A percentile compares a stretch with the other conserved stretches of the same genome.
Conservation (phyloP, 2,113 vertebrate genomes). For the Terrapene triunguis region DNA sequence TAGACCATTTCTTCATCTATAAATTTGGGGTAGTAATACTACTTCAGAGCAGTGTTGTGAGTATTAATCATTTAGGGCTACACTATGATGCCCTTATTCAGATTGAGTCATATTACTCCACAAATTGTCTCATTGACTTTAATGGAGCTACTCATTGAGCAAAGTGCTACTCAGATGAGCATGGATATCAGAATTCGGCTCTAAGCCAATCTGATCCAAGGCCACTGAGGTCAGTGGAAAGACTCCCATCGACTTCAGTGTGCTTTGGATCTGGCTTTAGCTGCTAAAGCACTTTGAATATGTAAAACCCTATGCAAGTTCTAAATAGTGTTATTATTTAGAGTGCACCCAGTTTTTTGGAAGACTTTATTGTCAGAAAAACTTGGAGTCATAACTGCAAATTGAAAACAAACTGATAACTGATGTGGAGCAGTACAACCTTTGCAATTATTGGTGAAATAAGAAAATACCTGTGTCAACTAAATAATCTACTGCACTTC, state of each 20-base stretch:
- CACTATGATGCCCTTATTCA: background rate
- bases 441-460: background rate
- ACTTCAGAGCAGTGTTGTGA: background rate
- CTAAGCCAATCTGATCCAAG: background rate
- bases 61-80: background rate
- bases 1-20: background rate
- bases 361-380: background rate
- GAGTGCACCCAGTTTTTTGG: fast-evolving
- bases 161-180: background rate
- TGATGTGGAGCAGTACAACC: background rate
- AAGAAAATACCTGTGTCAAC: background rate
- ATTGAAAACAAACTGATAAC: background rate
- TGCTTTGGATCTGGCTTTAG: background rate
- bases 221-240: background rate
- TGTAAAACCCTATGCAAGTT: background rate
- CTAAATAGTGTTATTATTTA: background rate
- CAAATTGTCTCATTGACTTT: background rate
- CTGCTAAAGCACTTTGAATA: background rate
- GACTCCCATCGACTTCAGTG: background rate
- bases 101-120: background rate
- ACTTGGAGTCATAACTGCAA: background rate
- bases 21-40: background rate
- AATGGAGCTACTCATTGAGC: background rate
- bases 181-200: background rate
- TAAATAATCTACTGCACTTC: background rate